phyloP scores from a whole-genome alignment of 2,888 invertebrate genomes.

The Mimachlamys varia region DNA sequence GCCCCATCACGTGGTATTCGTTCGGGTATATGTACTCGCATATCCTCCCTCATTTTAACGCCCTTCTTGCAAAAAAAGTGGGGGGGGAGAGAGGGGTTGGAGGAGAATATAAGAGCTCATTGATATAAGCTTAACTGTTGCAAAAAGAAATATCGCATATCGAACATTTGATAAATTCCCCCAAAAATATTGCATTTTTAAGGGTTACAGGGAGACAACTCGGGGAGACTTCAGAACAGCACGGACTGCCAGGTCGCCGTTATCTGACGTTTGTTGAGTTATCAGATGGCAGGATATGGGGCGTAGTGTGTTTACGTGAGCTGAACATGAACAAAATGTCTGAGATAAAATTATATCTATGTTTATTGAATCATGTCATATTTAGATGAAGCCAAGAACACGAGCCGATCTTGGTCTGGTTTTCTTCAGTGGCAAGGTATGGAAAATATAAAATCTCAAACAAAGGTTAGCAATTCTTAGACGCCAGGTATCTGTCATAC shows the following conservation, averaged over 20 bases:
- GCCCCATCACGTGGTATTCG: too few species aligned
- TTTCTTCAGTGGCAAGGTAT: background rate
- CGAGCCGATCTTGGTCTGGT: background rate
- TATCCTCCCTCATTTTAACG: too few species aligned
- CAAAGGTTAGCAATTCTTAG: background rate
- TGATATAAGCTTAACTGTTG: too few species aligned
- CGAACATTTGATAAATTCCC: too few species aligned
- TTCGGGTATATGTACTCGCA: too few species aligned
- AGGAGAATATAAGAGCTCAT: too few species aligned
- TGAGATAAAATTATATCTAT: background rate
- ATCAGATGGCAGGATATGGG: background rate
- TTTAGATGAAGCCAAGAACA: background rate
- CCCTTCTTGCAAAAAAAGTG: too few species aligned
- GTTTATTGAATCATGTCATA: background rate
- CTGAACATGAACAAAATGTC: background rate
- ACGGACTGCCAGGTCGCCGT: background rate
- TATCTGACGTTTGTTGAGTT: too few species aligned
- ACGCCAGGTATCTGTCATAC: background rate
- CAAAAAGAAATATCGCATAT: too few species aligned
- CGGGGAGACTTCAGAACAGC: background rate
- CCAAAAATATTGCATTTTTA: too few species aligned
- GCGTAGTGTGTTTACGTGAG: background rate
- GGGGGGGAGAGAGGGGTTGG: too few species aligned
- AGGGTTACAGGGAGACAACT: slow-evolving; percentile 28
- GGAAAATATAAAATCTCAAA: too few species aligned